A percentile compares a stretch with the other conserved stretches of the same genome.
These are phyloP conservation scores for Cryptophagus acutangulus DNA, from an alignment of 2,888 invertebrate species.

Conservation along the genomic window DNA sequence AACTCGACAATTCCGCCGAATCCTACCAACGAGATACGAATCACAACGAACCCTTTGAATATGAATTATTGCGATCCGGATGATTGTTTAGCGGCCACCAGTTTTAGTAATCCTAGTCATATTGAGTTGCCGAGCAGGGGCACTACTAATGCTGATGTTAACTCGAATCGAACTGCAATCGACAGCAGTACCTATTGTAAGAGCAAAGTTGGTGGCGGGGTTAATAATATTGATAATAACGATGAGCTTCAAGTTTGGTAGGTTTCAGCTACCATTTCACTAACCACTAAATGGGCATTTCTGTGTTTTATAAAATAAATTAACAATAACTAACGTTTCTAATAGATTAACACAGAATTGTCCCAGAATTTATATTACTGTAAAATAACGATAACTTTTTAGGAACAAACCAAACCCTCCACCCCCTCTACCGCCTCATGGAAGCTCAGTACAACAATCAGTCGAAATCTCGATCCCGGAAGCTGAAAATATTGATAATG, in stretches of 20 bases:
- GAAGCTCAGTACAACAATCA: slow-evolving; percentile 40
- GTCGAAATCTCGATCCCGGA: slow-evolving; percentile 10
- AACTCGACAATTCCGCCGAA: slow-evolving; percentile 42
- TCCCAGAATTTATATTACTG: no score
- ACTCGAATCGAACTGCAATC: slow-evolving; percentile 45
- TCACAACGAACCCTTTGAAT: slow-evolving; percentile 73
- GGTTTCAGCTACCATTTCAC: slow-evolving; percentile 14
- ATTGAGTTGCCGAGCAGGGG: slow-evolving; percentile 57
- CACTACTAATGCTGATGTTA: slow-evolving; percentile 35
- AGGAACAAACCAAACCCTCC: slow-evolving; percentile 44
- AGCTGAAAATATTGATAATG: slow-evolving; percentile 19
- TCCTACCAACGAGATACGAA: slow-evolving; percentile 57
- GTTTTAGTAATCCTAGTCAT: slow-evolving; percentile 71
- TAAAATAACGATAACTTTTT: slow-evolving; percentile 19
- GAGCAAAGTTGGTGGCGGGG: slow-evolving; percentile 42
- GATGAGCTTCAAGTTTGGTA: slow-evolving; percentile 42
- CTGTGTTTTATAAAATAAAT: no score
- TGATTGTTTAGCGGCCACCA: slow-evolving; percentile 58
- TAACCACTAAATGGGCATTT: slow-evolving; percentile 1
- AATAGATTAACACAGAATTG: no score
- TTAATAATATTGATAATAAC: slow-evolving; percentile 28
- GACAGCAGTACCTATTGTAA: slow-evolving; percentile 71
- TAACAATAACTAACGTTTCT: no score
- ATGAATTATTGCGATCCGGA: slow-evolving; percentile 65
- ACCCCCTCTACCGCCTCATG: slow-evolving; percentile 52